Evolutionary conservation across 2,113 vertebrate genomes (phyloP).

Genomic region (Petrocephalus microphthalmus): DNA sequence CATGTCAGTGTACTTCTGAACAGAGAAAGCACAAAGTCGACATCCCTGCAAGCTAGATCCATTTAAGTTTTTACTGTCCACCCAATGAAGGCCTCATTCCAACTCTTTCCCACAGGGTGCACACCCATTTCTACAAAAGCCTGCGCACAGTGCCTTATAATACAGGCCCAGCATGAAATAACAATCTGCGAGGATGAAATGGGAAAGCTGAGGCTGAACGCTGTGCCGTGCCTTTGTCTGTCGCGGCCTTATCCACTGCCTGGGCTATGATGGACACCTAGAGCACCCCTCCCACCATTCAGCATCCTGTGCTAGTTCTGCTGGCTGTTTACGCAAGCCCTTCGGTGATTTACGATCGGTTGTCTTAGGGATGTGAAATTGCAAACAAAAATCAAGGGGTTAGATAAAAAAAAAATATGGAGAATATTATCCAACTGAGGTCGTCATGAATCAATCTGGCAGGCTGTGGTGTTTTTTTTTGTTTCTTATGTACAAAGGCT

Average conservation of each 20-base stretch:
- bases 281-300: background rate
- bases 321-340: background rate
- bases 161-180: constrained; percentile 2
- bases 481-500: background rate
- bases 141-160: background rate
- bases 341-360: background rate
- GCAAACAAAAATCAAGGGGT: background rate
- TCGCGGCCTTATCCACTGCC: background rate
- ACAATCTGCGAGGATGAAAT: background rate
- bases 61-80: background rate
- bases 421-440: background rate
- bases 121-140: background rate
- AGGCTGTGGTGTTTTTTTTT: background rate
- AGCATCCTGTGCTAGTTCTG: background rate
- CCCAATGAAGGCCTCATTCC: background rate
- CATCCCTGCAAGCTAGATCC: background rate
- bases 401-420: background rate
- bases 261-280: background rate
- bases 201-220: background rate
- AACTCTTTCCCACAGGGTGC: background rate
- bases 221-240: background rate
- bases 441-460: constrained; percentile 2
- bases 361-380: background rate
- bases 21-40: background rate
- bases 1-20: background rate